Base-by-base conservation (phyloP, 2,113 vertebrate genomes). In the Cricetomys ansorgei region DNA sequence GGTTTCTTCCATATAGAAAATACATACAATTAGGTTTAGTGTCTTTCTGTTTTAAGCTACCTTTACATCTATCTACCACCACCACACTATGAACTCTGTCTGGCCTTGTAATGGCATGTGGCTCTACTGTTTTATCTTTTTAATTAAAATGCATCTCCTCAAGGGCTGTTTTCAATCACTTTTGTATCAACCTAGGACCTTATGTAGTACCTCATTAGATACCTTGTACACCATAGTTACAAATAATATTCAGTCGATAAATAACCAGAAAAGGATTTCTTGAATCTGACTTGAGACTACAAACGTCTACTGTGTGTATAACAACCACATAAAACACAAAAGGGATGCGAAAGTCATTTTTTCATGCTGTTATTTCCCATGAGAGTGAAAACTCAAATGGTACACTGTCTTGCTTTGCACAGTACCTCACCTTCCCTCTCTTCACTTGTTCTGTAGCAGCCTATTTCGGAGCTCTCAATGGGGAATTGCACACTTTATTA, bases 401-500 rank as follows among this genome's bases (percentile, higher is more conserved):
- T 53, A 2, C 55, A 45, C n/a, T 69, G 0, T 67, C 43, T 53
- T 27, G 11, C 13, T 59, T 7, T 84, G 8, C 70, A 57, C 48
- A 21, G 25, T 53, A 13, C 79, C 83, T 88, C 48, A 37, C 75
- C n/a, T 16, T 34, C 25, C 27, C 10, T 50, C 55, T 72, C 62
- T 95, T 89, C 45, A 31, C 25, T 55, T 12, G n/a, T 79, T 57
- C n/a, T 16, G 8, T 12, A 65, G 65, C 31, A 72, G 69, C 73
- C 73, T 91, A 2, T 53, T 73, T 89, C 70, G 53, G n/a, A 75
- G 87, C 34, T 89, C 79, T 93, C 67, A 25, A 34, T 40, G 69
- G 84, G 64, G 92, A 89, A 85, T 55, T 95, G 69, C 70, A 55
- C 55, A 77, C 87, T 95, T 84, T 67, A 88, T 96, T 90, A 89